These are phyloP conservation scores for Struthidea cinerea DNA, from an alignment of 2,113 vertebrate genomes.

Conservation along the genomic window DNA sequence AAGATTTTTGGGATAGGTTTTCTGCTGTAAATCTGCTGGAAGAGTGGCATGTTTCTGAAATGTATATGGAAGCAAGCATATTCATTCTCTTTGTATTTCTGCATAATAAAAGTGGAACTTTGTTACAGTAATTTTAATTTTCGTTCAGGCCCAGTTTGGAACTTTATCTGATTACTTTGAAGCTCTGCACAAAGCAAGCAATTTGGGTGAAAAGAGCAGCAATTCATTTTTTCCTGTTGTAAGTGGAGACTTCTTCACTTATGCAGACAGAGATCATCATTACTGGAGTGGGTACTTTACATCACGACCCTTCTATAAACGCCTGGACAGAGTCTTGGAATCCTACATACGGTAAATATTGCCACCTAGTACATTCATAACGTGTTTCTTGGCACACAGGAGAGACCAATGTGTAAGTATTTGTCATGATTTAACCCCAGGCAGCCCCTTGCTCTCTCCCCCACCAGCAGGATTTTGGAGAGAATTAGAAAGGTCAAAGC, in stretches of 20 bases:
- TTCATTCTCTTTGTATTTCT: background rate
- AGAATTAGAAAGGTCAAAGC: background rate
- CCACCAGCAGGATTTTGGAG: background rate
- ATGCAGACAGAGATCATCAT: slow-evolving; percentile 91
- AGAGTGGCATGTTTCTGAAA: background rate
- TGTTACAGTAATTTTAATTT: background rate
- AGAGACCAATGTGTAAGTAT: background rate
- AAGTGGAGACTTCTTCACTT: slow-evolving; percentile 93
- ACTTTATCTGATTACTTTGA: slow-evolving; percentile 90
- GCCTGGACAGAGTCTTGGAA: slow-evolving; percentile 83
- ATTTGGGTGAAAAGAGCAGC: slow-evolving; percentile 19
- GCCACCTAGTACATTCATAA: background rate
- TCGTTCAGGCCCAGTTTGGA: slow-evolving; percentile 85
- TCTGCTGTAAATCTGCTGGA: background rate
- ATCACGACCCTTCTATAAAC: slow-evolving; percentile 91
- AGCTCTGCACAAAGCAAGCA: slow-evolving; percentile 73
- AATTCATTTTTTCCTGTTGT: slow-evolving; percentile 75
- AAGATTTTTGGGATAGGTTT: background rate
- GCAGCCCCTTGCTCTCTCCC: background rate
- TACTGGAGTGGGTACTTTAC: slow-evolving; percentile 97
- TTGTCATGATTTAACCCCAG: background rate
- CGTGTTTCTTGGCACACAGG: background rate
- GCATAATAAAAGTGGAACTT: background rate
- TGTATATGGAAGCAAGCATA: background rate
- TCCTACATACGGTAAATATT: slow-evolving; percentile 79